phyloP scores from a whole-genome alignment of 1,140 invertebrate species.

The Calephelis nemesis region DNA sequence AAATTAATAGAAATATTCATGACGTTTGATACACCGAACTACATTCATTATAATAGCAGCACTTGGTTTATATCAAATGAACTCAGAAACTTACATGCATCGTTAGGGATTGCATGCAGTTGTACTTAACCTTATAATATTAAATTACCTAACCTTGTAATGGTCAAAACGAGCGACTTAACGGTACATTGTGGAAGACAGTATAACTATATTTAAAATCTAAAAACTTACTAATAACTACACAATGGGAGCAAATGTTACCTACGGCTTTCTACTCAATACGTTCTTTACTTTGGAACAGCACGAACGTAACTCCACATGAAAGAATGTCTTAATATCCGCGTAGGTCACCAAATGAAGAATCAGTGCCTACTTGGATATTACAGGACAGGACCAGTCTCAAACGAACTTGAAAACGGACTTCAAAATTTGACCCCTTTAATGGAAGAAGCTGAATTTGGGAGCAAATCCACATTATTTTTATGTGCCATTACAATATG shows the following conservation, averaged over 20 bases:
- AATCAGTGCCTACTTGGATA: slow-evolving; percentile 8
- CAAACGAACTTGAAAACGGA: background rate
- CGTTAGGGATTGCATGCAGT: slow-evolving; percentile 25
- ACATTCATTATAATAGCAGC: slow-evolving; percentile 34
- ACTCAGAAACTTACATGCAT: slow-evolving; percentile 24
- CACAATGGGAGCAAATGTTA: slow-evolving; percentile 30
- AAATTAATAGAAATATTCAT: slow-evolving; percentile 30
- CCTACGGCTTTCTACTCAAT: background rate
- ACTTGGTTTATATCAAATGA: slow-evolving; percentile 32
- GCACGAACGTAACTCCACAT: background rate
- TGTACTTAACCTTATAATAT: slow-evolving; percentile 25
- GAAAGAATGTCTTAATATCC: slow-evolving; percentile 13
- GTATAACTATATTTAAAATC: slow-evolving; percentile 16
- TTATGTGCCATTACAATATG: background rate
- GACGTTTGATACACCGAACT: slow-evolving; percentile 33
- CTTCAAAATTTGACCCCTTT: background rate
- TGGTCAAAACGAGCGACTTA: slow-evolving; percentile 29
- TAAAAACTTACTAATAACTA: slow-evolving; percentile 14
- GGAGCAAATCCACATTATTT: background rate
- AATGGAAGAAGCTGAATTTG: background rate
- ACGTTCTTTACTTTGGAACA: background rate
- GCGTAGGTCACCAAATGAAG: background rate
- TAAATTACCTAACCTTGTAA: slow-evolving; percentile 10
- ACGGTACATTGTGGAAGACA: slow-evolving; percentile 26
- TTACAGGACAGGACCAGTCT: background rate